Conservation (phyloP, 2,888 invertebrate genomes). For the Nasonovia ribisnigri region DNA sequence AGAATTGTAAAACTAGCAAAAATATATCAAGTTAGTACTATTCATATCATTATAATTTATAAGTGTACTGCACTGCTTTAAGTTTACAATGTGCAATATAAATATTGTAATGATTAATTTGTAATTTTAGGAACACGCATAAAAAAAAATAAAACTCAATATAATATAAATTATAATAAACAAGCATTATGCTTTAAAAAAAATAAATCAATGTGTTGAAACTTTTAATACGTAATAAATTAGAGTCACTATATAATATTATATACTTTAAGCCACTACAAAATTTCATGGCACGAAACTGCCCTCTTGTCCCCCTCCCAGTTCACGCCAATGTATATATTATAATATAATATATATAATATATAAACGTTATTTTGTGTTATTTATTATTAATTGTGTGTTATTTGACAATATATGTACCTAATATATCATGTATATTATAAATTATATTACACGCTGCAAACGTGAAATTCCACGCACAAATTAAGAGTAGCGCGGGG, state of each 20-base stretch:
- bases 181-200: not conserved
- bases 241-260: not conserved
- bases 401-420: not conserved
- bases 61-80: not conserved
- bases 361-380: not conserved
- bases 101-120: not conserved
- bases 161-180: not conserved
- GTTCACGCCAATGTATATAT: not conserved
- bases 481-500: not conserved
- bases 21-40: not conserved
- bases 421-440: not conserved
- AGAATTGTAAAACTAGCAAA: not conserved
- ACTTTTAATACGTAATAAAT: not conserved
- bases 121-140: not conserved
- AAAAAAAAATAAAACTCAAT: not conserved
- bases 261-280: no score
- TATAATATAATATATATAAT: not conserved
- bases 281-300: not conserved
- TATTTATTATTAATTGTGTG: no score
- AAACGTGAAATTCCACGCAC: conserved; percentile 17
- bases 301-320: not conserved
- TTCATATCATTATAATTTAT: not conserved
- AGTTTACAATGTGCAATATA: not conserved
- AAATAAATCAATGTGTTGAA: not conserved
- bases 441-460: not conserved